Conservation (phyloP, 2,888 invertebrate species). For the Lymantria monacha region DNA sequence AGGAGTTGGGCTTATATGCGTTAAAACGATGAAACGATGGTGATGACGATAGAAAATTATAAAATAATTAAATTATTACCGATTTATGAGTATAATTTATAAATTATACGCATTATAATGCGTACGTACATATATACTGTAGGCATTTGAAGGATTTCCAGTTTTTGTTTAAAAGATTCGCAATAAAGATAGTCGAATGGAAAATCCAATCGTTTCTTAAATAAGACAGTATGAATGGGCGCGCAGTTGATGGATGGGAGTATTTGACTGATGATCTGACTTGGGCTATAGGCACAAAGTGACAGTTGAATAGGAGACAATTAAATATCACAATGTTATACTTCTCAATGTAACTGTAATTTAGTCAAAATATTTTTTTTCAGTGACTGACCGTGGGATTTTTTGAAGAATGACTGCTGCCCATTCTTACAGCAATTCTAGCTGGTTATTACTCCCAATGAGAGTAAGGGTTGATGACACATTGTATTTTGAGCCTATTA, state of each 20-base stretch:
- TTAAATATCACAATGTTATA: neutral
- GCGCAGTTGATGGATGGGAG: constrained; percentile 18
- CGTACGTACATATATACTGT: neutral
- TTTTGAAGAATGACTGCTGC: no score
- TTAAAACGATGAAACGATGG: no score
- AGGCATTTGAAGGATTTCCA: neutral
- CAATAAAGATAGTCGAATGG: constrained; percentile 13
- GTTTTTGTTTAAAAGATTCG: constrained; percentile 11
- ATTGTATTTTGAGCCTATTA: no score
- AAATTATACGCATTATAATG: no score
- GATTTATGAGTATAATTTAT: no score
- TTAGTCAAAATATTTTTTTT: neutral
- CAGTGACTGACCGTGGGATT: no score
- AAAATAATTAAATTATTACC: no score
- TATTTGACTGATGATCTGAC: constrained; percentile 15
- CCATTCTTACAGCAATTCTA: no score
- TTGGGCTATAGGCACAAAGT: constrained; percentile 6
- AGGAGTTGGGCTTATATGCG: no score
- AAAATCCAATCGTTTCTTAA: constrained; percentile 17
- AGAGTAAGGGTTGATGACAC: no score
- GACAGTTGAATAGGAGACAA: neutral
- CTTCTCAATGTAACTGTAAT: neutral
- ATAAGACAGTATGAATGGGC: constrained; percentile 15
- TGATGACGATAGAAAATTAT: no score
- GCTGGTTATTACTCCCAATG: no score